These are phyloP conservation scores for Aphaenogaster ashmeadi DNA, from an alignment of 1,140 invertebrate species.

Conservation along the genomic window DNA sequence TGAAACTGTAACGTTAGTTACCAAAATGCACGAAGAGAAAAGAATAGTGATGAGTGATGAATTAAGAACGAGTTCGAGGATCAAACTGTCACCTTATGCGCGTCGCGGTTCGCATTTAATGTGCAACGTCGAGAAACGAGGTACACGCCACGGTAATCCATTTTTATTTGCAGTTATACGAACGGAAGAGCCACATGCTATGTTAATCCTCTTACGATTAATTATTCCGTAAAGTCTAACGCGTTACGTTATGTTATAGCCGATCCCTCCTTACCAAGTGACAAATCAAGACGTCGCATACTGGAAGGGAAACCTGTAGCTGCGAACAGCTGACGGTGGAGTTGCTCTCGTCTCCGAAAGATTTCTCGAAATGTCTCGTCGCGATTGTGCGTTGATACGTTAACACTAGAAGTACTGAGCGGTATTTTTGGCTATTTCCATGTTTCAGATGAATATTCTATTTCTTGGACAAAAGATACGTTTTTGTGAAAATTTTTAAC, in stretches of 20 bases:
- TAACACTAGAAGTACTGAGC: too few relatives aligned
- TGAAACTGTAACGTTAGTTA: not conserved
- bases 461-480: too few relatives aligned
- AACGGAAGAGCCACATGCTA: constrained; percentile 50
- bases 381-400: constrained; percentile 12
- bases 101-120: constrained; percentile 20
- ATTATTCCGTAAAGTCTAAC: constrained; percentile 50
- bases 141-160: constrained; percentile 45
- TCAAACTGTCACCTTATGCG: constrained; percentile 26
- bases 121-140: constrained; percentile 33
- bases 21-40: not conserved
- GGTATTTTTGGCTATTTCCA: too few relatives aligned
- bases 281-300: constrained; percentile 46
- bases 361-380: constrained; percentile 3
- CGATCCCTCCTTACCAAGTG: constrained; percentile 46
- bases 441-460: too few relatives aligned
- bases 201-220: constrained; percentile 51
- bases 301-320: not conserved
- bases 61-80: constrained; percentile 28
- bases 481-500: too few relatives aligned
- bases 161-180: constrained; percentile 39
- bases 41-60: not conserved
- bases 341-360: not conserved
- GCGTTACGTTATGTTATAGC: constrained; percentile 63
- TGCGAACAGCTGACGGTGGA: not conserved